Base-by-base conservation (phyloP, 2,113 vertebrate genomes). In the Miniopterus natalensis region DNA sequence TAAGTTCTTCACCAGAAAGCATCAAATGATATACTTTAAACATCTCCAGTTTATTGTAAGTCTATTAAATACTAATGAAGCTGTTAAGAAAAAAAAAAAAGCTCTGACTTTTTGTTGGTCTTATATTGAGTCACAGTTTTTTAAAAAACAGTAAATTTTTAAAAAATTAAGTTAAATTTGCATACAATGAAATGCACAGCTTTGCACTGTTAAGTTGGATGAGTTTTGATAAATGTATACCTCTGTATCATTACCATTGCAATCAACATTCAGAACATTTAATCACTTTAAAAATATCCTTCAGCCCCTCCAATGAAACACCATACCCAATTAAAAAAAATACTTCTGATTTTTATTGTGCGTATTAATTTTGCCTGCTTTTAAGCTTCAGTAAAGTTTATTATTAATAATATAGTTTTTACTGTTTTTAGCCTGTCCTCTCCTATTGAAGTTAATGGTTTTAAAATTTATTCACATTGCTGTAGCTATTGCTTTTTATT, bases 1-100 rank as follows among this genome's bases (percentile, higher is more conserved):
- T 59, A 40, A 79, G 40, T 78, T 94, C 31, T 84, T n/a, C 45
- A 73, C 8, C 55, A 73, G 45, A 87, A 96, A 92, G 63, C 1
- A 86, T 66, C 27, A 80, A 45, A n/a, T 21, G 66, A 18, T 75
- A 10, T 14, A 80, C 15, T 31, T 83, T 47, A 90, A 77, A 61
- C 51, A 57, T 4, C 31, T 81, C 61, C 12, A 42, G 9, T 84
- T 66, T 42, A 31, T 21, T 91, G 15, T 21, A 13, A 21, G 18
- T 85, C 70, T 80, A 40, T 88, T 75, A 70, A 74, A 88, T 80
- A 53, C 66, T 63, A 84, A 81, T 49, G 40, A 57, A 66, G 8
- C 10, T 59, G 5, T 66, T 89, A 36, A 36, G 65, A 49, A 75
- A 78, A 68, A n/a, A 36, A 71, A 49, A 75, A 78, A 68, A n/a